Base-by-base conservation (phyloP, 1,140 invertebrate species). In the Drosophila punjabiensis region DNA sequence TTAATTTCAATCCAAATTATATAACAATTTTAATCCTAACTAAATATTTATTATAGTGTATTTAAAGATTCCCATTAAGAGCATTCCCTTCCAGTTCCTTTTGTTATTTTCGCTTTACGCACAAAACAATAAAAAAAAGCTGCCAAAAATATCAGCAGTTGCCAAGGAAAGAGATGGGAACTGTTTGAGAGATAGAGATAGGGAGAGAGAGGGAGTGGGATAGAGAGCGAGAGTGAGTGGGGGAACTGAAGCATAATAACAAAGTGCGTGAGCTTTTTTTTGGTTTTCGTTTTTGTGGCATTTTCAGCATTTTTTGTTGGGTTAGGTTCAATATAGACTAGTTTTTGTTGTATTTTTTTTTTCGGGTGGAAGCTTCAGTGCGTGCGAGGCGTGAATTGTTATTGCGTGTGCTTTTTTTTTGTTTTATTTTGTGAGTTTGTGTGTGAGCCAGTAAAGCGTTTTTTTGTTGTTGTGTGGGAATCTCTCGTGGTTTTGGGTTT, bases 301-400 rank as follows among this genome's bases (percentile, higher is more conserved):
- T 77, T 68, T 86, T 81, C 64, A 62, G 81, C 78, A 59, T 88
- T 84, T 89, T 89, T 89, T 89, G 85, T 89, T 89, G 85, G 85
- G 85, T 89, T 89, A 89, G 85, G 85, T 89, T 89, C 85, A 83
- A 82, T 83, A 84, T 66, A 67, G 45, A 56, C 58, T 55, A 62
- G 55, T 63, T 47, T 65, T 70, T 75, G 45, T 60, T 41, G 41
- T 69, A 45, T 33, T 79, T 32, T 45, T 50, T 64, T 41, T 30
- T 67, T 11, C 24, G 28, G 32, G 24, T 50, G 55, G 55, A 39
- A 67, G 56, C 65, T 78, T 69, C 9, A 39, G 76, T 78, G 82
- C 82, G 82, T 87, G 63, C 69, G 81, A 59, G 81, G 81, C 81
- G 81, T 68, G 81, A 84, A 77, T 66, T 76, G 76, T 80, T 71